Evolutionary conservation across 2,797 vertebrate species (phyloP), one percentile per base, ranked within the genome.

Genomic region (Smutsia temminckii): DNA sequence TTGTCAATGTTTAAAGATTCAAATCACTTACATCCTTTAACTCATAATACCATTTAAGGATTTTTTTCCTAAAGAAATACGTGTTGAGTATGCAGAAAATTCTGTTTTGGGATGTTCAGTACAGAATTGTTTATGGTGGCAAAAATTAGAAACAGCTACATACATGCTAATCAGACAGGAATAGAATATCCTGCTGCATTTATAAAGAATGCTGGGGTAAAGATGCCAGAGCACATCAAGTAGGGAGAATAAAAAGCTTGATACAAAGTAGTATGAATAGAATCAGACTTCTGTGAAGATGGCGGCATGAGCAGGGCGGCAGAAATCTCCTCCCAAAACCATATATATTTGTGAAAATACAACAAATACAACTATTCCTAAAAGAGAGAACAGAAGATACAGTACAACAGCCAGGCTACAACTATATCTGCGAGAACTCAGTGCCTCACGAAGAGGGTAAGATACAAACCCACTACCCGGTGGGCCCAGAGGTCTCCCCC

Each of bases 1-100:
- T 85, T 75, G 27, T 69, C n/a, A 18, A 40, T 14, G n/a, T 96
- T 94, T 79, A 85, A 61, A 80, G 83, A 75, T 74, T 89, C 42
- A 85, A 29, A 59, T 78, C 46, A 90, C 20, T 93, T n/a, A 63
- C 34, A 64, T 14, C 40, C 8, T 40, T 69, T 85, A 79, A 79
- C 29, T n/a, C 20, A 34, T 4, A 74, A 10, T 75, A 57, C 42
- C 20, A 49, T 74, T 72, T 78, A 46, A 32, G 27, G 14, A 63
- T 37, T 81, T 85, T 69, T 91, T 18, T 7, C 20, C 10, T 90
- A 3, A 8, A 64, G 42, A 21, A 74, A 49, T 79, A 20, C 51
- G 90, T 85, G 20, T 85, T 64, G 53, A 81, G 17, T 29, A 6
- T 96, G 13, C 61, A 61, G 74, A 89, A 89, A 89, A 68, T 92